Percentiles rank a stretch among this genome's conserved stretches.
Conservation (phyloP, 2,797 vertebrate genomes). For the Hapalemur alaotrensis region DNA sequence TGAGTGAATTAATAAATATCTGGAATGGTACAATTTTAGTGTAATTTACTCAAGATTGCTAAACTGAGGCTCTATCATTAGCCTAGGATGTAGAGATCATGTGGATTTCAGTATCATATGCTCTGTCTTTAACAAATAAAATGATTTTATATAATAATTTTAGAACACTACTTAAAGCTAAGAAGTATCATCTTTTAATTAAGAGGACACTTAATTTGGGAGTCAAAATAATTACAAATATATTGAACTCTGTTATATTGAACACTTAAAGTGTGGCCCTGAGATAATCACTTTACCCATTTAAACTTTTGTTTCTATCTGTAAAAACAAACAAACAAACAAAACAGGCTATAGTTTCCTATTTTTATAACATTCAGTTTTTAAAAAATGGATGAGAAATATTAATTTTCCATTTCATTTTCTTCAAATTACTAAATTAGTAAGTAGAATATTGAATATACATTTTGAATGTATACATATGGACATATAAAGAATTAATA, state of each 20-base stretch:
- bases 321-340: not conserved
- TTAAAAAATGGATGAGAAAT: not conserved
- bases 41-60: not conserved
- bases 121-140: not conserved
- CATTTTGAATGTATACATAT: not conserved
- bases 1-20: not conserved
- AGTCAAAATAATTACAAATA: conserved; percentile 13
- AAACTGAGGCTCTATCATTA: not conserved
- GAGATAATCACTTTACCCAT: not conserved
- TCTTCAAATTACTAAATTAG: not conserved
- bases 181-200: not conserved
- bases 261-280: not conserved
- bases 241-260: not conserved
- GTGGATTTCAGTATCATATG: not conserved
- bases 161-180: not conserved
- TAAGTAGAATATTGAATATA: not conserved
- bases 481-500: not conserved
- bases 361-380: not conserved
- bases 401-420: not conserved
- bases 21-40: not conserved
- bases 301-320: conserved; percentile 7
- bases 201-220: not conserved
- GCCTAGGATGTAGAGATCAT: not conserved
- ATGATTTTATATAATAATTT: conserved; percentile 14
- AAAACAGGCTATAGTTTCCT: not conserved